These are phyloP conservation scores for Perognathus longimembris DNA, from an alignment of 2,113 vertebrate species.

Conservation along the genomic window DNA sequence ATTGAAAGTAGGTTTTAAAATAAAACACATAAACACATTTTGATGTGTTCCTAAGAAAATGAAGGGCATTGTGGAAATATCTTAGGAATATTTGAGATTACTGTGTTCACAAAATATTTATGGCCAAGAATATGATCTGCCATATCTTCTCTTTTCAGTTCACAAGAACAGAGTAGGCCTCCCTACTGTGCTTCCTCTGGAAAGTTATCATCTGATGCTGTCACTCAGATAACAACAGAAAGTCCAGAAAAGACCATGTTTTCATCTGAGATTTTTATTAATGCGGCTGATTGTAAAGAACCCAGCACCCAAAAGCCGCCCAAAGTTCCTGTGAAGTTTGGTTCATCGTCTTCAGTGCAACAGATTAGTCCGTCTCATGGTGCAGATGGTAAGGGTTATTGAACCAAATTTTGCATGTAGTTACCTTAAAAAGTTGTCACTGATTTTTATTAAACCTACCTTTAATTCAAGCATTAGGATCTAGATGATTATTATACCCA, in stretches of 20 bases:
- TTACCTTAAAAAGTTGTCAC: slow-evolving; percentile 40
- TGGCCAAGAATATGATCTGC: slow-evolving; percentile 19
- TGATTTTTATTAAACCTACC: slow-evolving; percentile 51
- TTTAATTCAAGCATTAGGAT: slow-evolving; percentile 43
- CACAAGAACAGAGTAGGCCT: neutral
- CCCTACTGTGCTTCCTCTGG: neutral
- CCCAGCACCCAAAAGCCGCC: rapidly evolving
- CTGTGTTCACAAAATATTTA: slow-evolving; percentile 16
- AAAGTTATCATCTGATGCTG: slow-evolving; percentile 78
- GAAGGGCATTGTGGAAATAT: neutral
- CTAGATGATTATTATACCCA: neutral
- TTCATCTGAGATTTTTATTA: slow-evolving; percentile 84
- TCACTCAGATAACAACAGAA: slow-evolving; percentile 85
- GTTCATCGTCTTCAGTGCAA: neutral
- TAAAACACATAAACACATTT: neutral
- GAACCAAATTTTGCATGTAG: neutral
- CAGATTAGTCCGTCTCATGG: slow-evolving; percentile 52
- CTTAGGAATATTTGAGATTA: slow-evolving; percentile 1
- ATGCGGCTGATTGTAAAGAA: neutral
- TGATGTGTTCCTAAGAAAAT: slow-evolving; percentile 35
- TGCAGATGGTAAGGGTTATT: slow-evolving; percentile 81
- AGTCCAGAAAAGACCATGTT: slow-evolving; percentile 74
- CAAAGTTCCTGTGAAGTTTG: slow-evolving; percentile 34
- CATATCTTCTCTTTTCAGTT: neutral
- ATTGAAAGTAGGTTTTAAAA: slow-evolving; percentile 44